These are phyloP conservation scores for Pangasianodon gigas DNA, from an alignment of 2,113 vertebrate genomes.

Conservation along the genomic window DNA sequence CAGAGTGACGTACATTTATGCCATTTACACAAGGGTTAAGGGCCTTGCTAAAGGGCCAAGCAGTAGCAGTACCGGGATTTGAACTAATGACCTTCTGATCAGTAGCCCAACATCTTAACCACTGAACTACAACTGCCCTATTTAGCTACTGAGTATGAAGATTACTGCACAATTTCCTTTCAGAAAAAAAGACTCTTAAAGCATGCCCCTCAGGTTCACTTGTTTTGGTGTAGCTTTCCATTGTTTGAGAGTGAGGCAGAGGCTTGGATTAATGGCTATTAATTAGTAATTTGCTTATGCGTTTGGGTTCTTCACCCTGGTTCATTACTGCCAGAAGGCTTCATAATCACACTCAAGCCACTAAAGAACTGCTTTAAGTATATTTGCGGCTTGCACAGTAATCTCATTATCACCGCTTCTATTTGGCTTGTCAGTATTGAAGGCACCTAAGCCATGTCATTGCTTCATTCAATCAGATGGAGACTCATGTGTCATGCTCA, in stretches of 20 bases:
- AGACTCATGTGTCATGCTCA: constrained; percentile 7
- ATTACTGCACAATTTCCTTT: constrained; percentile 36
- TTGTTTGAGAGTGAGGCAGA: constrained; percentile 23
- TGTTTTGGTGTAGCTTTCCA: constrained; percentile 17
- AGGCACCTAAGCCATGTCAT: constrained; percentile 36
- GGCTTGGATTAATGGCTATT: constrained; percentile 24
- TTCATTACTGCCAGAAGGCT: constrained; percentile 3
- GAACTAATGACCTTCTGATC: no score
- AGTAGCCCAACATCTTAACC: no score
- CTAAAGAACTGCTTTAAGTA: constrained; percentile 12
- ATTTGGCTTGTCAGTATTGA: constrained; percentile 25
- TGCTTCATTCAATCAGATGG: not conserved
- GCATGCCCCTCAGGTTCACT: constrained; percentile 5
- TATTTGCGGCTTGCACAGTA: constrained; percentile 26
- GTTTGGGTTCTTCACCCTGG: constrained; percentile 16
- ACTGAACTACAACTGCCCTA: not conserved
- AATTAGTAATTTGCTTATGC: constrained; percentile 28
- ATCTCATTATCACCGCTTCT: constrained; percentile 34
- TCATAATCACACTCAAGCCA: constrained; percentile 37
- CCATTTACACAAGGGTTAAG: no score
- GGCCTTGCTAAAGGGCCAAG: no score
- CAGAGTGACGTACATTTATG: no score
- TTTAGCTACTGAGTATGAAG: constrained; percentile 32
- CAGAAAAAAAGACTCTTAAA: constrained; percentile 24
- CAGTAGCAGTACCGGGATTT: no score